phyloP scores from a whole-genome alignment of 2,888 invertebrate species.

The Latrodectus elegans region DNA sequence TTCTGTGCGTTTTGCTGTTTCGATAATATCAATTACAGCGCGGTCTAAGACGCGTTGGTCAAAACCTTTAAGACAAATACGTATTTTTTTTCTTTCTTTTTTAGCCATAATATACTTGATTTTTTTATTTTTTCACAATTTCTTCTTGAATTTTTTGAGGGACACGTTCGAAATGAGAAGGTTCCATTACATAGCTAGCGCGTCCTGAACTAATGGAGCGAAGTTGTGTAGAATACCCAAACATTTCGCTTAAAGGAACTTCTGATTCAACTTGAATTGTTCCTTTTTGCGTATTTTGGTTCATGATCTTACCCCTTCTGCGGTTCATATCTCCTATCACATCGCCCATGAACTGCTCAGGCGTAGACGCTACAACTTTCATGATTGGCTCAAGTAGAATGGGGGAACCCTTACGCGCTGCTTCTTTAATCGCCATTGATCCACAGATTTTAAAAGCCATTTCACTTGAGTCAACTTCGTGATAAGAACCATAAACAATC shows the following conservation, averaged over 20 bases:
- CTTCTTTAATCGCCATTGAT: conserved; percentile 87
- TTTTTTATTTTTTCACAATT: too few species aligned
- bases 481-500: conserved; percentile 50
- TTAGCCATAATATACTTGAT: too few species aligned
- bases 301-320: conserved; percentile 83
- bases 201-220: conserved; percentile 92
- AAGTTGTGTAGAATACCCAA: conserved; percentile 89
- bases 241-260: conserved; percentile 89
- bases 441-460: conserved; percentile 77
- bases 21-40: too few species aligned
- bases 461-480: conserved; percentile 69
- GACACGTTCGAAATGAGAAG: background rate
- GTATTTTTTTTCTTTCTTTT: too few species aligned
- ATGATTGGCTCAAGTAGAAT: conserved; percentile 89
- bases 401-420: conserved; percentile 75
- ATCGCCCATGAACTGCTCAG: conserved; percentile 80
- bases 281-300: conserved; percentile 79
- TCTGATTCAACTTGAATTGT: conserved; percentile 80
- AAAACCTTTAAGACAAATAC: too few species aligned
- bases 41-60: too few species aligned
- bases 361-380: conserved; percentile 85
- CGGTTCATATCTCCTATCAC: conserved; percentile 84
- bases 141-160: background rate
- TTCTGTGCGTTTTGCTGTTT: too few species aligned
- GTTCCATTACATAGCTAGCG: conserved; percentile 76